Percentiles rank a stretch among this genome's conserved stretches.
These are phyloP conservation scores for Xylocampa areola DNA, from an alignment of 2,888 invertebrate genomes.

Conservation along the genomic window DNA sequence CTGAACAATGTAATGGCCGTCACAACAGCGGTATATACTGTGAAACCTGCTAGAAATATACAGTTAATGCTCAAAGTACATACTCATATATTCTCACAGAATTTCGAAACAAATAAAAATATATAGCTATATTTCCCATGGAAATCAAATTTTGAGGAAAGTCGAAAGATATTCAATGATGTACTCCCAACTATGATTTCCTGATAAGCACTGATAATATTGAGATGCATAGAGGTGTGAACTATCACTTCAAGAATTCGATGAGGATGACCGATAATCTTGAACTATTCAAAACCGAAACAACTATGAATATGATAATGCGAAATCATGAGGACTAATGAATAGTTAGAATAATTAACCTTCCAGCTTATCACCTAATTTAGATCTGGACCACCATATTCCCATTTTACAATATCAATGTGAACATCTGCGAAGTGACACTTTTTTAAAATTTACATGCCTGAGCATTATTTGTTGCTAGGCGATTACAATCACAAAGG, in stretches of 20 bases:
- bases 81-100: constrained; percentile 44
- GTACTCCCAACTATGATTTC: constrained; percentile 44
- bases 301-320: constrained; percentile 45
- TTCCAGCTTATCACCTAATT: constrained; percentile 46
- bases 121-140: constrained; percentile 37
- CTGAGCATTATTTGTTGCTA: constrained; percentile 33
- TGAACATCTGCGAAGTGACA: constrained; percentile 47
- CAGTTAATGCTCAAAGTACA: constrained; percentile 32
- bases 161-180: constrained; percentile 35
- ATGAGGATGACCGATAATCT: constrained; percentile 49
- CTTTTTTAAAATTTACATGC: constrained; percentile 36
- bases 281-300: constrained; percentile 49
- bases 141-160: constrained; percentile 45
- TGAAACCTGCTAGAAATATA: constrained; percentile 38
- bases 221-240: constrained; percentile 45
- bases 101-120: constrained; percentile 37
- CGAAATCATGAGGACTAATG: constrained; percentile 45
- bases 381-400: constrained; percentile 47
- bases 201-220: constrained; percentile 44
- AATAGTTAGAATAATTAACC: constrained; percentile 54
- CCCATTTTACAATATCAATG: constrained; percentile 37
- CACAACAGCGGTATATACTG: constrained; percentile 39
- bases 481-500: constrained; percentile 34
- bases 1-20: constrained; percentile 44
- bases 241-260: constrained; percentile 46